These are phyloP conservation scores for Mus spicilegus DNA, from an alignment of 2,113 vertebrate species.

Conservation along the genomic window DNA sequence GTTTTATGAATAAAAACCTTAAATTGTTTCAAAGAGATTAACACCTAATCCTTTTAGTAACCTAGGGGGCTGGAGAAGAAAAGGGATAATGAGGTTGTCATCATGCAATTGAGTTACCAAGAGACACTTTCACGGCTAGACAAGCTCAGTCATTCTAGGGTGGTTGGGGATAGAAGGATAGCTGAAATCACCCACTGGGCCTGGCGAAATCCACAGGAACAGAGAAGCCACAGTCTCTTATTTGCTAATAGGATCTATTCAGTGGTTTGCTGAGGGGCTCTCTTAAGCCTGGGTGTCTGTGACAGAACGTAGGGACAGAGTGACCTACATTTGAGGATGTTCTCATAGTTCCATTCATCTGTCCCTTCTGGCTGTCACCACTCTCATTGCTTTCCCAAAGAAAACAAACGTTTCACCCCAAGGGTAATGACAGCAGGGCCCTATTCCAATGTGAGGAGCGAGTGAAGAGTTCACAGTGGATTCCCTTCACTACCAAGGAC, in stretches of 20 bases:
- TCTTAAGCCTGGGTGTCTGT: slow-evolving; percentile 52
- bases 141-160: not conserved
- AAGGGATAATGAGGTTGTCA: not conserved
- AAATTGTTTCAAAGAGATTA: not conserved
- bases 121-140: not conserved
- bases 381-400: not conserved
- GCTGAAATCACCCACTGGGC: not conserved
- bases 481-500: not conserved
- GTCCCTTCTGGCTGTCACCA: not conserved
- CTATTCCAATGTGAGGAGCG: not conserved
- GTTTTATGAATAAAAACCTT: slow-evolving; percentile 1
- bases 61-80: not conserved
- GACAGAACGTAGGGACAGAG: slow-evolving; percentile 70
- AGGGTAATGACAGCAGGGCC: not conserved
- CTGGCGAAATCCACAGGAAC: not conserved
- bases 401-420: not conserved
- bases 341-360: not conserved
- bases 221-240: not conserved
- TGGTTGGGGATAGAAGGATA: not conserved
- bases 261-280: slow-evolving; percentile 75
- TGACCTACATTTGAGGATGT: slow-evolving; percentile 69
- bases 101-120: not conserved
- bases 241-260: slow-evolving; percentile 76
- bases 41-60: not conserved
- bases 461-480: too few relatives aligned